Percentiles rank a stretch among this genome's conserved stretches.
These are phyloP conservation scores for Encarsia formosa DNA, from an alignment of 2,888 invertebrate species.

Conservation along the genomic window DNA sequence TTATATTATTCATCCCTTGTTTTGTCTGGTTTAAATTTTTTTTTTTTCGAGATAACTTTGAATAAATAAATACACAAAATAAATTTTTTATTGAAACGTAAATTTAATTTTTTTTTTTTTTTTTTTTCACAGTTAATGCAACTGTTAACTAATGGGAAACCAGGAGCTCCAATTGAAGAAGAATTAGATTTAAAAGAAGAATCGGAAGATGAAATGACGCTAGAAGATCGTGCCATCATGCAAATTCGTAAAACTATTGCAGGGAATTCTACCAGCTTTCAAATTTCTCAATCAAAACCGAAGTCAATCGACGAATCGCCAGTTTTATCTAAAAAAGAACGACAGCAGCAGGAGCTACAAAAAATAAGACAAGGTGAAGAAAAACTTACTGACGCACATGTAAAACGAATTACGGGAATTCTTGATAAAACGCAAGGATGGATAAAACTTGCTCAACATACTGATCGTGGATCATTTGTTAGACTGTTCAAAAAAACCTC, in stretches of 20 bases:
- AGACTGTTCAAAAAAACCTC: conserved; percentile 52
- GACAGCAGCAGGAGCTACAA: background rate
- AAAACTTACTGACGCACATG: conserved; percentile 38
- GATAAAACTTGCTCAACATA: conserved; percentile 57
- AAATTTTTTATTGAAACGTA: too few species aligned
- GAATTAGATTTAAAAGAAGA: conserved; percentile 29
- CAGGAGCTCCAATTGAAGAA: background rate
- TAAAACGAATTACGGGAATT: conserved; percentile 52
- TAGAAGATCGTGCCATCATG: conserved; percentile 1
- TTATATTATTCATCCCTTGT: too few species aligned
- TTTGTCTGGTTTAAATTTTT: too few species aligned
- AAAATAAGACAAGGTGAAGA: conserved; percentile 12
- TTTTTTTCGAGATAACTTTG: too few species aligned
- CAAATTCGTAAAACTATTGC: background rate
- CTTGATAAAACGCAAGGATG: conserved; percentile 60
- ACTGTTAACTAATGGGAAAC: conserved; percentile 5
- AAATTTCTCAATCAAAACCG: too few species aligned
- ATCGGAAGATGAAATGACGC: conserved; percentile 17
- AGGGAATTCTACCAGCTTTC: background rate
- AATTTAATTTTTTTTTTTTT: too few species aligned
- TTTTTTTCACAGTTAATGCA: conserved; percentile 10
- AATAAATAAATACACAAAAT: too few species aligned
- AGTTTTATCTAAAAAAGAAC: background rate
- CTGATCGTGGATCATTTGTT: conserved; percentile 54
- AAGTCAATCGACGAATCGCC: too few species aligned